Percentiles rank a stretch among this genome's conserved stretches.
phyloP scores from a whole-genome alignment of 2,888 invertebrate genomes.

The Megaustenia siamemsis region DNA sequence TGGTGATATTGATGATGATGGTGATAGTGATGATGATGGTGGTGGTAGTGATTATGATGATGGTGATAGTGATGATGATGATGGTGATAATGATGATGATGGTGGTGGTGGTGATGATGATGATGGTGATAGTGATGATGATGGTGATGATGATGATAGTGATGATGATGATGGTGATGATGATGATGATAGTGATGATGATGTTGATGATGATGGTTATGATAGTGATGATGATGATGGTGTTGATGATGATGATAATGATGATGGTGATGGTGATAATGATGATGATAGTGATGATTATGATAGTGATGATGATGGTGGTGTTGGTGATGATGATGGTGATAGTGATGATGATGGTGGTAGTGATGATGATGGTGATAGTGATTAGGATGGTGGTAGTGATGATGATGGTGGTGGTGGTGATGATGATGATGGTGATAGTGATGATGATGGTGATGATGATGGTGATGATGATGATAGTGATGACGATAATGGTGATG shows the following conservation, averaged over 20 bases:
- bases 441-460: not conserved
- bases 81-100: not conserved
- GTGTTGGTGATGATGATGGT: no score
- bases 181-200: not conserved
- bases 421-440: not conserved
- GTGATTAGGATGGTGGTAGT: no score
- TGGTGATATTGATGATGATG: conserved; percentile 22
- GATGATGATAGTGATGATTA: no score
- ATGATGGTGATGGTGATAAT: not conserved
- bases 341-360: no score
- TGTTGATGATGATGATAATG: no score
- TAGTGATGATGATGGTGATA: not conserved
- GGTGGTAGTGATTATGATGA: no score
- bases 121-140: not conserved
- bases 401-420: no score
- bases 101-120: not conserved
- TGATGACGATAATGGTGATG: not conserved
- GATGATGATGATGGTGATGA: no score
- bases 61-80: not conserved
- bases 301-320: no score
- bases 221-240: no score
- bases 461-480: not conserved
- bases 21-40: conserved; percentile 17
- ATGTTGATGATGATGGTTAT: not conserved
- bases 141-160: no score